These are phyloP conservation scores for Drosophila neocordata DNA, from an alignment of 1,140 invertebrate species.

Conservation along the genomic window DNA sequence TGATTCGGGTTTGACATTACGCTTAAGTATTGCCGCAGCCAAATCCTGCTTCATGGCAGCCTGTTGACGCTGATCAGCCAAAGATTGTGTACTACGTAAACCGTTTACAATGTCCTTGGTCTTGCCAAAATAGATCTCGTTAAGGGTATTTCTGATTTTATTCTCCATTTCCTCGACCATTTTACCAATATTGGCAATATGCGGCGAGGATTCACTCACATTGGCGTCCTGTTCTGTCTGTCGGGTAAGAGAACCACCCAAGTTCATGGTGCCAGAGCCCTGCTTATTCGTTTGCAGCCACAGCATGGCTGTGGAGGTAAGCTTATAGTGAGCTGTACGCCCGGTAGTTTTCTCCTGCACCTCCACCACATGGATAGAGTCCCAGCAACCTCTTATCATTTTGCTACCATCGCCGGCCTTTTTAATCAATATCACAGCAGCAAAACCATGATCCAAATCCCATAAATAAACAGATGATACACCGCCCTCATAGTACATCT, in stretches of 20 bases:
- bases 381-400: constrained; percentile 99
- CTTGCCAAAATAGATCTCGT: constrained; percentile 99
- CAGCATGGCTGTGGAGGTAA: constrained; percentile 99
- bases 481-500: constrained; percentile 99
- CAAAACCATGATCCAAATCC: constrained; percentile 99
- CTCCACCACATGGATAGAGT: constrained; percentile 99
- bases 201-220: constrained; percentile 95
- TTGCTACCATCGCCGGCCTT: constrained; percentile 98
- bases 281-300: constrained; percentile 99
- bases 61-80: constrained; percentile 92
- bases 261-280: constrained; percentile 98
- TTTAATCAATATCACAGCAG: constrained; percentile 99
- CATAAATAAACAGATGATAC: constrained; percentile 99
- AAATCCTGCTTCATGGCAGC: constrained; percentile 94
- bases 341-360: constrained; percentile 98
- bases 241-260: constrained; percentile 98
- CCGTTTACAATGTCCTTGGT: constrained; percentile 99
- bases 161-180: constrained; percentile 99
- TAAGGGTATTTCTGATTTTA: constrained; percentile 98
- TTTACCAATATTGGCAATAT: constrained; percentile 99
- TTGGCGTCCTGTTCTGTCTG: constrained; percentile 96
- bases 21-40: constrained; percentile 90
- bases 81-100: constrained; percentile 93
- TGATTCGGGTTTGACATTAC: constrained; percentile 83
- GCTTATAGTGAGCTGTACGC: constrained; percentile 98